A percentile compares a stretch with the other conserved stretches of the same genome.
phyloP scores from a whole-genome alignment of 2,888 invertebrate genomes.

The Epinotia brunnichana region DNA sequence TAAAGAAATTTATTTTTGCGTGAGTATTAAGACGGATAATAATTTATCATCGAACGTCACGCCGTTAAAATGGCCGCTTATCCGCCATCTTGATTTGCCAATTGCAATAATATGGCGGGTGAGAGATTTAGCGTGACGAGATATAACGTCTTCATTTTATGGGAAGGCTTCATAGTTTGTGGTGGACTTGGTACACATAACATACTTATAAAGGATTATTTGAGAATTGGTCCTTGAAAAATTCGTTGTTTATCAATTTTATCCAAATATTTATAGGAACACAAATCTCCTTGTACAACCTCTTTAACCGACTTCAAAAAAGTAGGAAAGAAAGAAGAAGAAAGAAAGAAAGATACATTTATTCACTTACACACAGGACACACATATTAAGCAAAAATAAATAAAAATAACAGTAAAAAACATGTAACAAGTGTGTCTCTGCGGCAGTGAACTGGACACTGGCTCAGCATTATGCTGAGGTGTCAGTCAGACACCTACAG shows the following conservation, averaged over 20 bases:
- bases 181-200: neutral
- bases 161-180: neutral
- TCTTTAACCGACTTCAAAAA: no score
- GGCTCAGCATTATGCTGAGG: no score
- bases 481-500: no score
- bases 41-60: conserved; percentile 26
- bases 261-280: no score
- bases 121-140: conserved; percentile 1
- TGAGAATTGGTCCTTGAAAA: neutral
- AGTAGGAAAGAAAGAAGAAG: no score
- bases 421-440: no score
- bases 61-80: conserved; percentile 27
- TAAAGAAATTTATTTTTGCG: neutral
- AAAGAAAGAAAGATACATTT: no score
- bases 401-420: no score
- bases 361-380: no score
- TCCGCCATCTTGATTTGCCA: conserved; percentile 33
- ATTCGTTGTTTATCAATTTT: neutral
- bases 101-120: conserved; percentile 20
- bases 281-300: no score
- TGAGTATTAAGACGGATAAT: neutral
- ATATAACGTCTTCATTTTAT: neutral
- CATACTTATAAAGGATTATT: neutral
- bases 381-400: no score
- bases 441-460: no score